Conservation (phyloP, 2,888 invertebrate species). For the Drosophila villosipedis region DNA sequence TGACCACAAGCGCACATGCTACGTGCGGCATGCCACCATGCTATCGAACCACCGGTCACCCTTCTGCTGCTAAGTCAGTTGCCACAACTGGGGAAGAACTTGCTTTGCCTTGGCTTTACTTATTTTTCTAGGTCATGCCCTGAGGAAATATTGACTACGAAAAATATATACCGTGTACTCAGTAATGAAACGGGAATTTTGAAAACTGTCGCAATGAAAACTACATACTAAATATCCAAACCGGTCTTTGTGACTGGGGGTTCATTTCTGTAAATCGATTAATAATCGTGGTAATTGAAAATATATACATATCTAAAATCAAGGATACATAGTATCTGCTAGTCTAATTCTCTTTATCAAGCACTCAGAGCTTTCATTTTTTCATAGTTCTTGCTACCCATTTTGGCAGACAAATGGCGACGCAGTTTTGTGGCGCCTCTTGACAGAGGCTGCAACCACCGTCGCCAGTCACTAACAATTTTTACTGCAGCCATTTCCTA, state of each 20-base stretch:
- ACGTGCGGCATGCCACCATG: constrained; percentile 29
- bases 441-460: constrained; percentile 47
- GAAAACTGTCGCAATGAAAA: neutral
- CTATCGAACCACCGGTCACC: neutral
- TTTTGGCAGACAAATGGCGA: constrained; percentile 77
- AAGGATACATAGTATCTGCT: constrained; percentile 5
- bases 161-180: constrained; percentile 20
- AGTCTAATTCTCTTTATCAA: neutral
- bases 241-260: neutral
- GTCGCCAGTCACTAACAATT: constrained; percentile 68
- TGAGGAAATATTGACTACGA: constrained; percentile 20
- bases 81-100: constrained; percentile 19
- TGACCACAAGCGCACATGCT: constrained; percentile 31
- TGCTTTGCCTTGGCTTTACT: constrained; percentile 19
- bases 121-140: constrained; percentile 70
- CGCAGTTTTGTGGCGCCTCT: constrained; percentile 72
- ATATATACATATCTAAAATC: neutral
- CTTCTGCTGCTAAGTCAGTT: constrained; percentile 36
- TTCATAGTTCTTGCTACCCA: constrained; percentile 38
- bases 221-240: neutral
- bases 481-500: constrained; percentile 66
- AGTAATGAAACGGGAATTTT: accelerated
- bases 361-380: neutral
- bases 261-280: neutral
- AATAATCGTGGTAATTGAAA: neutral